Evolutionary conservation across 2,797 vertebrate genomes (phyloP).

Genomic region (Hylomyscus alleni): DNA sequence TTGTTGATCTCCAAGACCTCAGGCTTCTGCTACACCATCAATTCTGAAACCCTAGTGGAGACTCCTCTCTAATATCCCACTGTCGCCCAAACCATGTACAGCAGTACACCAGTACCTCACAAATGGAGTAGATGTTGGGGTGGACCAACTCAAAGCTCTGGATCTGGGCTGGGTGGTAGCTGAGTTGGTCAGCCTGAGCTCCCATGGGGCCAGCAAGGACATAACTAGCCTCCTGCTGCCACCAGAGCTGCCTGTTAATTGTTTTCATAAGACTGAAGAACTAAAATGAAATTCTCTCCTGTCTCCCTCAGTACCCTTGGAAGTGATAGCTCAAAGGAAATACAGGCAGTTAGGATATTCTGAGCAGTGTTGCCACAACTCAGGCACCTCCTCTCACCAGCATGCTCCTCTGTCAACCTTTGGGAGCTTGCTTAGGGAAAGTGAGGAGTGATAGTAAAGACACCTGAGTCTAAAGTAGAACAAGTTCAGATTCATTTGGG

Average conservation of each 20-base stretch:
- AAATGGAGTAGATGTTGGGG: not conserved
- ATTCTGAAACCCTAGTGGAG: not conserved
- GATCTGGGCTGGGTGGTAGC: not conserved
- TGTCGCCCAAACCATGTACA: not conserved
- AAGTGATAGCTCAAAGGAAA: not conserved
- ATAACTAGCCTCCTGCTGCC: not conserved
- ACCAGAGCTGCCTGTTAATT: not conserved
- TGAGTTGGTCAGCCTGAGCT: not conserved
- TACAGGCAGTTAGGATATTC: not conserved
- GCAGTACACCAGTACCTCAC: not conserved
- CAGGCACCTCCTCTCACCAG: accelerated
- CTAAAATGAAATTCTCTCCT: not conserved
- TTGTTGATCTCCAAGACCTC: not conserved
- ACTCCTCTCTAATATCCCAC: not conserved
- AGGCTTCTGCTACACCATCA: not conserved
- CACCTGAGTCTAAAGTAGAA: too few relatives aligned
- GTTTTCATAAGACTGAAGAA: not conserved
- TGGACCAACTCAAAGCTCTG: not conserved
- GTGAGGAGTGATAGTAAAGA: not conserved
- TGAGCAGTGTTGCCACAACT: not conserved
- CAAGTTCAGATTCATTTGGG: not conserved
- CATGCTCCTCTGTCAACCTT: accelerated
- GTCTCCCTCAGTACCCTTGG: not conserved
- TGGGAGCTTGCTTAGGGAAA: not conserved
- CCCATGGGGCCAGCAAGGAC: not conserved